These are phyloP conservation scores for Parauchenoglanis ngamensis DNA, from an alignment of 2,797 vertebrate species.

Conservation along the genomic window DNA sequence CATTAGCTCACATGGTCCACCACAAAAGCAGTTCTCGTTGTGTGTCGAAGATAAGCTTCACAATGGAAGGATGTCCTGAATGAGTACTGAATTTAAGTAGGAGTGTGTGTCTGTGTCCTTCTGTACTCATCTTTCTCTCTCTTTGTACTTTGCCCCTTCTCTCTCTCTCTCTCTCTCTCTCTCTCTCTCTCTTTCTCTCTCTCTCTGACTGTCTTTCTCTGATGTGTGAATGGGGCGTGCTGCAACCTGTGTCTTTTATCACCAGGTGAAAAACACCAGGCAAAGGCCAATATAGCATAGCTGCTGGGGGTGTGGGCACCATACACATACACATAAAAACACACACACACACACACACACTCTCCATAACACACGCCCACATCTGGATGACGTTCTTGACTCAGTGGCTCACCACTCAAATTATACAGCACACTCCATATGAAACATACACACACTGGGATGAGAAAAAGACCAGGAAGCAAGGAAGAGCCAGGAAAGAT, in stretches of 20 bases:
- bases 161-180: no score
- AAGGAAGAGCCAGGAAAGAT: background rate
- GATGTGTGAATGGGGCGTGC: conserved; percentile 25
- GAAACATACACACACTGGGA: background rate
- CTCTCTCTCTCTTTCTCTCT: background rate
- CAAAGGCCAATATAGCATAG: conserved; percentile 35
- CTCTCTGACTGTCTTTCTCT: background rate
- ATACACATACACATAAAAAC: conserved; percentile 26
- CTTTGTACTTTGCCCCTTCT: background rate
- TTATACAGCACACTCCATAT: conserved; percentile 15
- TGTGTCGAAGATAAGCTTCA: conserved; percentile 35
- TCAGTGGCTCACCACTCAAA: conserved; percentile 23
- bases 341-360: conserved; percentile 12
- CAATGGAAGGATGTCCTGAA: conserved; percentile 48
- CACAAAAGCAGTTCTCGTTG: background rate
- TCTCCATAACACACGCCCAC: conserved; percentile 7
- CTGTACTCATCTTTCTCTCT: background rate
- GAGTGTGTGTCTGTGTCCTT: background rate
- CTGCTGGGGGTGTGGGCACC: conserved; percentile 27
- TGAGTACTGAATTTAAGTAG: conserved; percentile 14
- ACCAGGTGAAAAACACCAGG: conserved; percentile 38
- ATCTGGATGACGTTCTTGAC: conserved; percentile 32
- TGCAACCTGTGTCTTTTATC: conserved; percentile 28
- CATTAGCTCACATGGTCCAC: background rate
- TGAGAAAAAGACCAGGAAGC: background rate